Base-by-base conservation (phyloP, 1,140 invertebrate species). In the Diprion similis region DNA sequence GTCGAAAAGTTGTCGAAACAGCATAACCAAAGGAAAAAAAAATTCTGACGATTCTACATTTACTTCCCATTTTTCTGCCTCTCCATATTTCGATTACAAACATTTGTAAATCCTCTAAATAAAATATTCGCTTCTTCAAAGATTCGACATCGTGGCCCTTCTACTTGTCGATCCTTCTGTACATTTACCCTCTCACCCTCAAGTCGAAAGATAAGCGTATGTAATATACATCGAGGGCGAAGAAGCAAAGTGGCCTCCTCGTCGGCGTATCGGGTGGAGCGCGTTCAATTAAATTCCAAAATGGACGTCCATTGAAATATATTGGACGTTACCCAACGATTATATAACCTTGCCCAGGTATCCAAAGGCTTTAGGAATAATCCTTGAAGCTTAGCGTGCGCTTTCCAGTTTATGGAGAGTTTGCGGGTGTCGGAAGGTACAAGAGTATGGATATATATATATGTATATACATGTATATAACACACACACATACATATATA, bases 401-500 rank as follows among this genome's bases (percentile, higher is more conserved):
- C 51, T 68, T 68, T 68, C 66, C 17, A 68, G 66, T 45, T 68
- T 68, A 68, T 68, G 66, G 66, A 68, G 66, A 68, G 66, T 68
- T 68, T 68, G 66, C 66, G 66, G 66, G 18, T 68, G 18, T 68
- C 18, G 18, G 18, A 13, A 19, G 18, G 17, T 19, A 68, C 13
- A 68, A 18, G 18, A 19, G 59, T 64, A 37, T 64, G 17, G 3
- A 64, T 6, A 68, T 11, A 3, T 13, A 11, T 17, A 13, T 68
- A 19, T 8, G 7, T 11, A 8, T 11, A 68, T 19, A 68, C 17
- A 1, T 64, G 17, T 64, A 64, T 59, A n/a, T n/a, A n/a, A n/a
- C n/a, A n/a, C n/a, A n/a, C n/a, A n/a, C n/a, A n/a, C n/a, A n/a
- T n/a, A n/a, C n/a, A 10, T 59, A 59, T n/a, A n/a, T n/a, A n/a